Evolutionary conservation across 2,113 vertebrate species (phyloP), one percentile per base, ranked within the genome.

Genomic region (Ophiodon elongatus): DNA sequence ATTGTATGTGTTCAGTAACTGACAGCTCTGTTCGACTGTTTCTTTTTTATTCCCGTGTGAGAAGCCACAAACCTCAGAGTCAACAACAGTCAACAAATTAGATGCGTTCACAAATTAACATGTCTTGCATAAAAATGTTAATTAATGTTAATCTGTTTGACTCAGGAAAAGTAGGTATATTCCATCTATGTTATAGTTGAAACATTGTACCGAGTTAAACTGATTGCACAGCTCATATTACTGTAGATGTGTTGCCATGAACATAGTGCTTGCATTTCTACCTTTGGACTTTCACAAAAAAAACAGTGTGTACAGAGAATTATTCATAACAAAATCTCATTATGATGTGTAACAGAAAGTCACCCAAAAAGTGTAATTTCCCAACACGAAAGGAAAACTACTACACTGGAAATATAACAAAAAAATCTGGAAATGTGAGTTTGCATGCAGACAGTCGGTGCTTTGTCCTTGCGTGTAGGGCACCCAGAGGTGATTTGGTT

Each of bases 391-490:
- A 74, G 25, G 13, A 54, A 65, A 89, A 83, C 73, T 54, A 27
- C 25, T 50, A 74, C 62, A 33, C 10, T 23, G 27, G 52, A 59
- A n/a, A 52, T 27, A 10, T 31, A 15, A 14, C 17, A 10, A n/a
- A 37, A 21, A 15, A 8, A 19, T 15, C 2, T 37, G 21, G 13
- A 67, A 54, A 27, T 45, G 7, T n/a, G 3, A 59, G 52, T 81
- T 82, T 80, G 67, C 54, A 73, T 74, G 69, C 50, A 65, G 66
- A 79, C 73, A 45, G 45, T 31, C 17, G 47, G 33, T 63, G 68
- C 79, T 93, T 94, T 94, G 95, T 92, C 95, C 94, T 96, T 95
- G 92, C 52, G 33, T 19, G 15, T 3, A 84, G 92, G 89, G 76
- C 91, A 89, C 79, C 85, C 83, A 78, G 84, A 89, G 92, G 93